Evolutionary conservation across 2,797 vertebrate genomes (phyloP).

Genomic region (Natrix natrix): DNA sequence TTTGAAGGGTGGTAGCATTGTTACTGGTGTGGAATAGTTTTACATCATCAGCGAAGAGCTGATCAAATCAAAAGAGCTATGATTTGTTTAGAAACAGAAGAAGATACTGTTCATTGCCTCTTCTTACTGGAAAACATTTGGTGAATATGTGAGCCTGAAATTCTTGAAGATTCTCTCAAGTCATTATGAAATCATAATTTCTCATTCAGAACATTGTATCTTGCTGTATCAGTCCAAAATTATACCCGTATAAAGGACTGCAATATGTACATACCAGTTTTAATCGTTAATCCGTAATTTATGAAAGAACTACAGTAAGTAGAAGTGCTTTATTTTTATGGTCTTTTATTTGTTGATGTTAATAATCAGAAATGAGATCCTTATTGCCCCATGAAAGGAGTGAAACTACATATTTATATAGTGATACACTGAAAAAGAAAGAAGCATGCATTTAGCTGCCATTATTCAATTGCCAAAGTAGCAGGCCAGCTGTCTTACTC

Average conservation of each 20-base stretch:
- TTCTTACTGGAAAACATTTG: background rate
- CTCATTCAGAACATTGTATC: background rate
- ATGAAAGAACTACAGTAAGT: background rate
- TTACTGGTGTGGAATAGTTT: too few species aligned
- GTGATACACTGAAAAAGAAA: background rate
- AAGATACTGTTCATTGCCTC: background rate
- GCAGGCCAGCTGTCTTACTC: constrained; percentile 8
- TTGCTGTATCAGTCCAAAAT: background rate
- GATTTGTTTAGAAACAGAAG: background rate
- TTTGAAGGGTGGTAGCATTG: too few species aligned
- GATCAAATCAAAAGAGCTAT: background rate
- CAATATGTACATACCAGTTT: background rate
- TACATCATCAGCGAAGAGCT: too few species aligned
- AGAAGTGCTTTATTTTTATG: background rate
- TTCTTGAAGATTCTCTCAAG: background rate
- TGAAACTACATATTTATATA: background rate
- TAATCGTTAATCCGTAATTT: background rate
- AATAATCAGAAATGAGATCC: background rate
- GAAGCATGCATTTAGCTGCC: background rate
- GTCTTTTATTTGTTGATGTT: background rate
- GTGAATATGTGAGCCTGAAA: background rate
- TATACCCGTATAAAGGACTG: background rate
- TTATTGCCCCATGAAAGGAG: background rate
- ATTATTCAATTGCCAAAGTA: background rate
- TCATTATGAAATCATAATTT: background rate